Evolutionary conservation across 2,888 invertebrate genomes (phyloP).

Genomic region (Mythimna lalbum): DNA sequence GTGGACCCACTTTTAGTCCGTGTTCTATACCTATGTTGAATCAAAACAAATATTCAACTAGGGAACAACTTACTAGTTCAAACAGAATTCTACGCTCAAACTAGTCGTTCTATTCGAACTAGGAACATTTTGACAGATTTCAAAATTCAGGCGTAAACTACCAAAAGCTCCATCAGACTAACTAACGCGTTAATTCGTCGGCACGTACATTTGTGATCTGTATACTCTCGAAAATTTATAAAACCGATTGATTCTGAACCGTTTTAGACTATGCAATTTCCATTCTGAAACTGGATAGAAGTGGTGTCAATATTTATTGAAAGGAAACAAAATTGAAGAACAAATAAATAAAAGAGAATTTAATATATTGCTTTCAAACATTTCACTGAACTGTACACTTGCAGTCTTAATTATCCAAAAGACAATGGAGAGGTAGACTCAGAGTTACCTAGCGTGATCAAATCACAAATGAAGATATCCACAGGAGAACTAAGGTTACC

Average conservation of each 20-base stretch:
- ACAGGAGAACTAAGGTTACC: no score
- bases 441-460: no score
- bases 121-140: constrained; percentile 7
- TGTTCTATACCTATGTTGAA: no score
- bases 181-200: constrained; percentile 32
- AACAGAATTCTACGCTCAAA: constrained; percentile 10
- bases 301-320: not conserved
- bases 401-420: no score
- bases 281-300: constrained; percentile 1
- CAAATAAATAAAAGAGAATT: not conserved
- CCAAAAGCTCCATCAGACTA: constrained; percentile 30
- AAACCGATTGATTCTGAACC: constrained; percentile 2
- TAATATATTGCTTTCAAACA: no score
- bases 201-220: constrained; percentile 49
- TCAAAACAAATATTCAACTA: not conserved
- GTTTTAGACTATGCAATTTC: constrained; percentile 2
- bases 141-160: constrained; percentile 27
- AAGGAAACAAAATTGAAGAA: not conserved
- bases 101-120: constrained; percentile 3
- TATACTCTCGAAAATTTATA: constrained; percentile 18
- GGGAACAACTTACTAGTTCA: not conserved
- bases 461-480: no score
- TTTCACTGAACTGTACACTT: no score
- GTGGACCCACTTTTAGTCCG: no score
- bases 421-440: no score